phyloP scores from a whole-genome alignment of 2,113 vertebrate species.

The Psettodes erumei region DNA sequence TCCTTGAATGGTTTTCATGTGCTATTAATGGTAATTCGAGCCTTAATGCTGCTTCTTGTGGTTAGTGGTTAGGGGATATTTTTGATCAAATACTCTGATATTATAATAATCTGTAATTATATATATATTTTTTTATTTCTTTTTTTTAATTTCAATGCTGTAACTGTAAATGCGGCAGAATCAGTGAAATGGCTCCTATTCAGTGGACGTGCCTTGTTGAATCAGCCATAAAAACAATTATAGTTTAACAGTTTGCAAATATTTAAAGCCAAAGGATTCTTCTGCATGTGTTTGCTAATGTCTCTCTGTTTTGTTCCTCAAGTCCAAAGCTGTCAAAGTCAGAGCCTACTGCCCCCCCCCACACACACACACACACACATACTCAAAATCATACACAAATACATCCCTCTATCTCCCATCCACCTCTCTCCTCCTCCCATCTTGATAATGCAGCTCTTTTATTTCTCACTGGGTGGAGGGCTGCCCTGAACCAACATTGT shows the following conservation, averaged over 20 bases:
- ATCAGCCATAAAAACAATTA: too few species aligned
- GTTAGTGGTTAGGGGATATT: too few species aligned
- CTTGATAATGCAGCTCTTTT: constrained; percentile 79
- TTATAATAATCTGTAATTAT: not conserved
- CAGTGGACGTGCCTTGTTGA: too few species aligned
- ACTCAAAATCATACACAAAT: constrained; percentile 57
- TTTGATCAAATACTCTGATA: not conserved
- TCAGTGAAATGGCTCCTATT: too few species aligned
- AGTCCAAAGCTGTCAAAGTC: constrained; percentile 81
- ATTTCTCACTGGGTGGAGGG: constrained; percentile 75
- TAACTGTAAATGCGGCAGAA: too few species aligned
- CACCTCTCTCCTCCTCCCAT: constrained; percentile 46
- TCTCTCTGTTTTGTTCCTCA: constrained; percentile 59
- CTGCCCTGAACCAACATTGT: constrained; percentile 84
- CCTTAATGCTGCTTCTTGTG: not conserved
- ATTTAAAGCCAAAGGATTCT: not conserved
- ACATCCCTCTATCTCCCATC: constrained; percentile 61
- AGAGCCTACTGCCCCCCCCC: too few species aligned
- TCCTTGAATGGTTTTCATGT: not conserved
- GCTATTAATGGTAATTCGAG: not conserved
- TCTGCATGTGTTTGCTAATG: constrained; percentile 10
- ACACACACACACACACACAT: constrained; percentile 12
- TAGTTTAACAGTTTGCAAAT: not conserved
- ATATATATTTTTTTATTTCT: not conserved
- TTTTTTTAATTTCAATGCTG: too few species aligned